Evolutionary conservation across 2,113 vertebrate species (phyloP).

Genomic region (Ariopsis seemanni): DNA sequence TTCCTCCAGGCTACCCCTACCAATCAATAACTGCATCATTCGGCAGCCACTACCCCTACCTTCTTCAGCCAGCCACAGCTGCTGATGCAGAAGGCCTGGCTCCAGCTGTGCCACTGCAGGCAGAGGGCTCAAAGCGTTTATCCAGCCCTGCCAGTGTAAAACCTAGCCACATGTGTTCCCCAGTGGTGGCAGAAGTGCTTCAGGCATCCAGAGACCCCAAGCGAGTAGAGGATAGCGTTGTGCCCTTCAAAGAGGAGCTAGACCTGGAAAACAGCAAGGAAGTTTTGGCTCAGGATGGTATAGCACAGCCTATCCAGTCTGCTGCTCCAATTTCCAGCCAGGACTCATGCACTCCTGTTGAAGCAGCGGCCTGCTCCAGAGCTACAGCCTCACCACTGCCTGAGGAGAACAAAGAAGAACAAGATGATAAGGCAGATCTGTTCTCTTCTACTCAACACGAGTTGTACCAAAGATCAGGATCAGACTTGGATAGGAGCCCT

Average conservation of each 20-base stretch:
- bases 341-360: slow-evolving; percentile 36
- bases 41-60: slow-evolving; percentile 83
- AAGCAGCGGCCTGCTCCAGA: slow-evolving; percentile 52
- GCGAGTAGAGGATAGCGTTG: slow-evolving; percentile 63
- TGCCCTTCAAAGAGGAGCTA: slow-evolving; percentile 50
- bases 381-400: slow-evolving; percentile 47
- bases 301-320: slow-evolving; percentile 10
- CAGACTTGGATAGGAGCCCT: slow-evolving; percentile 62
- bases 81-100: slow-evolving; percentile 76
- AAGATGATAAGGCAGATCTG: slow-evolving; percentile 69
- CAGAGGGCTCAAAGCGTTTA: slow-evolving; percentile 74
- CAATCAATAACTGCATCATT: slow-evolving; percentile 84
- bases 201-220: slow-evolving; percentile 60
- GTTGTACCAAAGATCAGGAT: slow-evolving; percentile 67
- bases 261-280: slow-evolving; percentile 51
- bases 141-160: slow-evolving; percentile 78
- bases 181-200: slow-evolving; percentile 72
- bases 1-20: slow-evolving; percentile 85
- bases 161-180: slow-evolving; percentile 76
- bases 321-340: slow-evolving; percentile 14
- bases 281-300: slow-evolving; percentile 3
- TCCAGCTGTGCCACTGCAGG: slow-evolving; percentile 72
- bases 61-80: slow-evolving; percentile 76
- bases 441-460: slow-evolving; percentile 66
- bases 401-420: slow-evolving; percentile 68